Base-by-base conservation (phyloP, 2,797 vertebrate genomes). In the Tamandua tetradactyla region DNA sequence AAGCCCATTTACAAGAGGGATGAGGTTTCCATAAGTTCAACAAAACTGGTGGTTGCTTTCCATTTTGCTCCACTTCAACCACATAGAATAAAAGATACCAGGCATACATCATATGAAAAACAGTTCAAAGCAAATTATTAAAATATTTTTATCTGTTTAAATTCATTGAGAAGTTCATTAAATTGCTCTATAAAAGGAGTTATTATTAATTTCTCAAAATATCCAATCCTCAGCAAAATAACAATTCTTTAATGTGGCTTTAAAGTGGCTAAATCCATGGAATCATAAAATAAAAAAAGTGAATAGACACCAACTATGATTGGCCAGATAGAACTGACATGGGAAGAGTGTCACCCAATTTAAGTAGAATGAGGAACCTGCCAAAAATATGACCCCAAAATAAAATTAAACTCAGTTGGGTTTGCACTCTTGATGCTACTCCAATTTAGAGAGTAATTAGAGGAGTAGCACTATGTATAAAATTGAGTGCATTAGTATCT, bases 391-490 rank as follows among this genome's bases (percentile, higher is more conserved):
- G 82, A 61, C 27, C 30, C 7, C 57, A 94, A 80, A 68, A 91
- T 89, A 90, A 80, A 78, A 87, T 7, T 93, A 89, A 40, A 93
- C 9, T 94, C 96, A 86, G 52, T 66, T 9, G 18, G 7, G 35
- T 86, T 92, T 91, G 55, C 62, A 59, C 40, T 95, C 90, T 95
- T 96, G 87, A 95, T 94, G 74, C 32, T 30, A 0, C 91, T 95
- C 83, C 71, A 69, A 93, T 96, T 87, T 85, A 89, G 85, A 96
- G 94, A n/a, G 0, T 92, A 95, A 93, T 97, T 95, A 96, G 94
- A 87, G 79, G 82, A 96, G 97, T 96, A 97, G 91, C 74, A 96
- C 25, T 27, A 32, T 27, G 85, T 82, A 95, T 85, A 96, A 96
- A 96, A 40, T 37, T 62, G 42, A 95, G 96, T 82, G 37, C 69